A percentile compares a stretch with the other conserved stretches of the same genome.
phyloP scores from a whole-genome alignment of 2,888 invertebrate species.

The Chaetogeoica ovagalla region DNA sequence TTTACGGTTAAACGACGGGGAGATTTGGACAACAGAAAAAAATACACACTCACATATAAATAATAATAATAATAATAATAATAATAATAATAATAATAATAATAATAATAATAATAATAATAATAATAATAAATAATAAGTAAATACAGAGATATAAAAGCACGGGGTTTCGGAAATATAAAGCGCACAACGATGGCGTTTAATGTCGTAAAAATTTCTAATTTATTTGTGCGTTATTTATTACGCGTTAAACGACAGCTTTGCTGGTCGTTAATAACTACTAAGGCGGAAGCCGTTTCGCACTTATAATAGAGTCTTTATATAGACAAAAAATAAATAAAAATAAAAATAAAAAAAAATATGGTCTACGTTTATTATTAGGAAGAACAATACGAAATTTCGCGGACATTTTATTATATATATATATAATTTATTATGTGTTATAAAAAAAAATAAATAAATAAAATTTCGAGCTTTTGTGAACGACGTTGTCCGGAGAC shows the following conservation, averaged over 20 bases:
- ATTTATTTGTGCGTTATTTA: constrained; percentile 28
- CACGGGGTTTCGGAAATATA: background rate
- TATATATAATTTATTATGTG: background rate
- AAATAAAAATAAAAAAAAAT: too few relatives aligned
- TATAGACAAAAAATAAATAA: background rate
- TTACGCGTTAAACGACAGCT: background rate
- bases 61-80: background rate
- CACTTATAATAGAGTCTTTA: constrained; percentile 9
- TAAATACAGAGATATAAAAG: constrained; percentile 1
- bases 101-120: background rate
- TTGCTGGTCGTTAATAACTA: constrained; percentile 21
- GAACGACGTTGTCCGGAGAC: background rate
- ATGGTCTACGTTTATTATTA: constrained; percentile 22
- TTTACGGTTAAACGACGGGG: constrained; percentile 23
- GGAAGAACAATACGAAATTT: constrained; percentile 12
- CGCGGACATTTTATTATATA: background rate
- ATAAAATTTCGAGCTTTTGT: background rate
- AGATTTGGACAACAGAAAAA: constrained; percentile 13
- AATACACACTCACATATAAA: background rate
- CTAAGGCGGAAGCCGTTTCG: constrained; percentile 6
- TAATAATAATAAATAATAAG: background rate
- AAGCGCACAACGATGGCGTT: background rate
- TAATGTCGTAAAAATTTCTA: constrained; percentile 36
- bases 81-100: background rate
- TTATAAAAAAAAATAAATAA: too few relatives aligned